Conservation (phyloP, 2,888 invertebrate genomes). For the Neoscelio sp. region DNA sequence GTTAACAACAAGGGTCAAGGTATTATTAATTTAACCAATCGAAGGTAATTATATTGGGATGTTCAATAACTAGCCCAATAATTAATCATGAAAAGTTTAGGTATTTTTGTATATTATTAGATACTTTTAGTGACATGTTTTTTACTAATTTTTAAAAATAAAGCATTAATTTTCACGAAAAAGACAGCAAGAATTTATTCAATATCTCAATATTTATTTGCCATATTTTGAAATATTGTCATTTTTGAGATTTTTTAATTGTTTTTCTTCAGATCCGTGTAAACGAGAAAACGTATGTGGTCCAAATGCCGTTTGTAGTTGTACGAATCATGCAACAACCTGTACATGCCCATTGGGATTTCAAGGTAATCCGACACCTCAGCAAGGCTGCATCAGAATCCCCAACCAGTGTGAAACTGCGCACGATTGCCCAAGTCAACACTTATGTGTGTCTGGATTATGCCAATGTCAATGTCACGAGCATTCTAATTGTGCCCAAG, state of each 20-base stretch:
- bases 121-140: too few species aligned
- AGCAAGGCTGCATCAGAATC: constrained; percentile 94
- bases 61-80: too few species aligned
- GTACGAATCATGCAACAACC: constrained; percentile 89
- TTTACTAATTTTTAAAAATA: too few species aligned
- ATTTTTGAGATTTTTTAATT: not conserved
- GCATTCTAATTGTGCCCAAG: constrained; percentile 90
- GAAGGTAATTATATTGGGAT: too few species aligned
- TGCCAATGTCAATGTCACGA: constrained; percentile 92
- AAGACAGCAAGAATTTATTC: too few species aligned
- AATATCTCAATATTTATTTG: not conserved
- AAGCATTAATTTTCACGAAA: too few species aligned
- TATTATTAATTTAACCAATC: constrained; percentile 65
- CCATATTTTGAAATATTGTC: not conserved
- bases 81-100: not conserved
- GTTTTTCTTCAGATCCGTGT: constrained; percentile 87
- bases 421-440: constrained; percentile 90
- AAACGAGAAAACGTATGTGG: constrained; percentile 90
- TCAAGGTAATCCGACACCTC: constrained; percentile 93
- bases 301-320: constrained; percentile 92
- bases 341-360: constrained; percentile 94
- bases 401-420: constrained; percentile 88
- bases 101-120: too few species aligned
- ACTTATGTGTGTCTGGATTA: constrained; percentile 90
- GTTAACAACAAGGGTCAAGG: constrained; percentile 91